Evolutionary conservation across 2,888 invertebrate species (phyloP).

Genomic region (Opisthograptis luteolata): DNA sequence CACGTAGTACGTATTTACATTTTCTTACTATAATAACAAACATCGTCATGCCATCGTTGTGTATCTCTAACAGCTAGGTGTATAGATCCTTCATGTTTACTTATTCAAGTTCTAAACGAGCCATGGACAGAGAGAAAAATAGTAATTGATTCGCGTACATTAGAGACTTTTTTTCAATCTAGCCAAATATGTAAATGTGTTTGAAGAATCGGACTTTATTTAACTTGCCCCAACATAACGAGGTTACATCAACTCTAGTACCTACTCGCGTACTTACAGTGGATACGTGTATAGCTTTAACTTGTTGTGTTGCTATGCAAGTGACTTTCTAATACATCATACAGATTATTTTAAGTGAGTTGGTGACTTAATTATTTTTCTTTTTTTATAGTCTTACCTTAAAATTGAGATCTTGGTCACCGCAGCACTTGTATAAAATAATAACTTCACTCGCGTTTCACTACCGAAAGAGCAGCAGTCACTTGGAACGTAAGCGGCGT

Average conservation of each 20-base stretch:
- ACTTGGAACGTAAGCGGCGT: slow-evolving; percentile 16
- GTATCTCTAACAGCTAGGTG: slow-evolving; percentile 14
- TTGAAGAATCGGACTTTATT: slow-evolving; percentile 61
- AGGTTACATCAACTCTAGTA: slow-evolving; percentile 75
- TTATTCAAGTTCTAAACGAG: slow-evolving; percentile 4
- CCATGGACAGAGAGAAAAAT: slow-evolving; percentile 33
- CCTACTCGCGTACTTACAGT: slow-evolving; percentile 64
- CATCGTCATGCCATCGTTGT: slow-evolving; percentile 10
- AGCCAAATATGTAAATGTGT: slow-evolving; percentile 49
- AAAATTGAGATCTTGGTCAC: slow-evolving; percentile 62
- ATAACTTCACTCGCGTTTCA: slow-evolving; percentile 75
- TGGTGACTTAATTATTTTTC: slow-evolving; percentile 25
- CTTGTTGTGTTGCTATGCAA: slow-evolving; percentile 76
- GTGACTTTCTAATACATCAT: slow-evolving; percentile 79
- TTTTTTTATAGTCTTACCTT: slow-evolving; percentile 58
- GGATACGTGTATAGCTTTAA: slow-evolving; percentile 67
- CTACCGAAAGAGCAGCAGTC: slow-evolving; percentile 38
- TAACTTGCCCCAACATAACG: slow-evolving; percentile 66
- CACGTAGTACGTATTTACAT: neutral
- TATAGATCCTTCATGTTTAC: slow-evolving; percentile 9
- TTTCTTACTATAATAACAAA: slow-evolving; percentile 17
- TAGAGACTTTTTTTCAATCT: slow-evolving; percentile 36
- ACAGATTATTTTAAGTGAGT: slow-evolving; percentile 47
- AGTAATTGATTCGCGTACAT: slow-evolving; percentile 38
- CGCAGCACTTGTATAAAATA: slow-evolving; percentile 62